Conservation (phyloP, 2,888 invertebrate species). For the Agrypnus murinus region DNA sequence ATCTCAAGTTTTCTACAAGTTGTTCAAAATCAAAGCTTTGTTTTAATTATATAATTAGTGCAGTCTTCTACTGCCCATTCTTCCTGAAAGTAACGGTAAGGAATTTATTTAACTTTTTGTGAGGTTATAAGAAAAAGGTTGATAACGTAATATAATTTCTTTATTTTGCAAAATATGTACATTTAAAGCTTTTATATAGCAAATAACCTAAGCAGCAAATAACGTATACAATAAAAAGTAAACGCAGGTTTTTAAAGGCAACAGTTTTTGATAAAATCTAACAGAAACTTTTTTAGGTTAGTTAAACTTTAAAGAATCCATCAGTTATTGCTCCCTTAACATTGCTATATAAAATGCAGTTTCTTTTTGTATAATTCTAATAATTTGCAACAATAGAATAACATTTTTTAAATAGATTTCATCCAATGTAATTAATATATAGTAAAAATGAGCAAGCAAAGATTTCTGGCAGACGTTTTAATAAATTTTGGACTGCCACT, state of each 20-base stretch:
- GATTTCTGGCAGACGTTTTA: conserved; percentile 7
- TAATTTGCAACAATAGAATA: not conserved
- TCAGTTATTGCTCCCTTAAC: conserved; percentile 26
- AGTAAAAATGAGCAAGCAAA: conserved; percentile 24
- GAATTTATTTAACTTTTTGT: too few species aligned
- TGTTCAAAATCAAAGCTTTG: too few species aligned
- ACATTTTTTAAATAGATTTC: not conserved
- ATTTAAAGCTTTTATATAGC: conserved; percentile 26
- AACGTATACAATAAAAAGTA: conserved; percentile 17
- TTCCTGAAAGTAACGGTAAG: too few species aligned
- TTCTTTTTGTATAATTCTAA: not conserved
- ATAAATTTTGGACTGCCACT: not conserved
- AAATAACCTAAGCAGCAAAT: conserved; percentile 11
- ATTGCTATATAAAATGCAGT: conserved; percentile 13
- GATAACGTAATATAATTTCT: conserved; percentile 18
- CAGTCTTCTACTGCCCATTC: too few species aligned
- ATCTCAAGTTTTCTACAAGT: too few species aligned
- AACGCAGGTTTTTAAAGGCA: conserved; percentile 12
- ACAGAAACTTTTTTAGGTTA: conserved; percentile 11
- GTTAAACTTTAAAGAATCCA: conserved; percentile 5
- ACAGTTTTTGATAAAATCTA: conserved; percentile 6
- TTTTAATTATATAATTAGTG: too few species aligned
- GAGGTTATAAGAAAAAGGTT: too few species aligned
- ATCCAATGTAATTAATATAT: not conserved
- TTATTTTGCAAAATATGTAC: conserved; percentile 29